Evolutionary conservation across 2,113 vertebrate genomes (phyloP), one percentile per base, ranked within the genome.

Genomic region (Himantopus leucocephalus): DNA sequence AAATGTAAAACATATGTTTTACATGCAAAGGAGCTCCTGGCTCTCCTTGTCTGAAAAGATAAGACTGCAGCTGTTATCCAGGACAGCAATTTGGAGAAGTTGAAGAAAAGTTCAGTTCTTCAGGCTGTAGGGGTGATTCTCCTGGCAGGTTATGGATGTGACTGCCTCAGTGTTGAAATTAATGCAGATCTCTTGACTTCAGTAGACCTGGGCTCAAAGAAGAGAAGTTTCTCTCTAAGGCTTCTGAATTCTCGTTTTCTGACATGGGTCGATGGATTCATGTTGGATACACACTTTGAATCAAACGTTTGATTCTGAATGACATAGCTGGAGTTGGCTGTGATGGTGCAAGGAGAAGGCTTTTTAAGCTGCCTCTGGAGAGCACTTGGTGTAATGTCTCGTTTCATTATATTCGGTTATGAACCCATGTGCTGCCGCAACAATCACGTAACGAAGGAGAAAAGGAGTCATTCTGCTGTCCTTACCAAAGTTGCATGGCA

Each of bases 371-470:
- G 39, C 35, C 35, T 73, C 63, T 89, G 50, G 80, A 81, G 68
- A 59, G 29, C 11, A 3, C 35, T 83, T 62, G 53, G 14, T 56
- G 43, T 50, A n/a, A 64, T 45, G 22, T 45, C 11, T 87, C 10
- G 0, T 56, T 85, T 64, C 24, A n/a, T 64, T 53, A 50, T 8
- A 6, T 63, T 48, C 81, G 66, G 20, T 55, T 81, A 10, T 14
- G 34, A 92, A 64, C 19, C 12, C 29, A 7, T 0, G 0, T 64
- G 23, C 32, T 84, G 47, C 22, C 0, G 0, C 39, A 62, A 30
- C 11, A 39, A 45, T 22, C 53, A 47, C 0, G 0, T 34, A 91
- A 53, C 0, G 0, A 78, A 74, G 32, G 22, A 73, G 62, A 60
- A 76, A 70, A 70, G 4, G 21, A 70, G 18, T 74, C 14, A 30